Conservation (phyloP, 2,797 vertebrate species). For the Mareca penelope region DNA sequence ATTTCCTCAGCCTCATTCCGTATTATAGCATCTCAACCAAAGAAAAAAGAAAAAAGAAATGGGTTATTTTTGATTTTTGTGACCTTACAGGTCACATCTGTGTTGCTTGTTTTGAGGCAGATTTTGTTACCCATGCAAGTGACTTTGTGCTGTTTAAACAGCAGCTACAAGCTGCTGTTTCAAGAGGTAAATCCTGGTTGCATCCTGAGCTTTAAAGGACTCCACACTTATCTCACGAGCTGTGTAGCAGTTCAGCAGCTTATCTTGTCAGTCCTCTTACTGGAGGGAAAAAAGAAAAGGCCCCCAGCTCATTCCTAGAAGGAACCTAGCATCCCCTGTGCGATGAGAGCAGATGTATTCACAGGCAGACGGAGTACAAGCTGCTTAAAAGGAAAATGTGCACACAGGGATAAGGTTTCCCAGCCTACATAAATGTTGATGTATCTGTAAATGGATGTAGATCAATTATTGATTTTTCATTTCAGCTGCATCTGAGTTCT, state of each 20-base stretch:
- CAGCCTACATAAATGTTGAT: background rate
- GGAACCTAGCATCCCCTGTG: background rate
- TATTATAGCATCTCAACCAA: background rate
- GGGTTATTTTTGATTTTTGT: background rate
- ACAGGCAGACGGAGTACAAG: background rate
- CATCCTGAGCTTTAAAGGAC: constrained; percentile 16
- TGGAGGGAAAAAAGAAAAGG: background rate
- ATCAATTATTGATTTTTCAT: constrained; percentile 43
- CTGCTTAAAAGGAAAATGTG: constrained; percentile 12
- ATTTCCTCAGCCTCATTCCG: background rate
- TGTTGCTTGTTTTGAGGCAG: background rate
- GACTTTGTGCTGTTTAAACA: background rate
- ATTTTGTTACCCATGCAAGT: background rate
- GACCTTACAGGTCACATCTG: background rate
- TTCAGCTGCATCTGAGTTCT: background rate
- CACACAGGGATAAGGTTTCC: background rate
- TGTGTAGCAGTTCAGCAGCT: background rate
- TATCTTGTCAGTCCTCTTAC: background rate
- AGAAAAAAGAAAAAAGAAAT: background rate
- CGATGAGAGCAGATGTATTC: background rate
- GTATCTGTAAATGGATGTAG: constrained; percentile 7
- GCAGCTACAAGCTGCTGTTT: background rate
- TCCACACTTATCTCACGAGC: background rate
- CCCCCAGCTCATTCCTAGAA: constrained; percentile 16
- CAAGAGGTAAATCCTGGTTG: constrained; percentile 14